These are phyloP conservation scores for Loriculus beryllinus DNA, from an alignment of 2,797 vertebrate genomes.

Conservation along the genomic window DNA sequence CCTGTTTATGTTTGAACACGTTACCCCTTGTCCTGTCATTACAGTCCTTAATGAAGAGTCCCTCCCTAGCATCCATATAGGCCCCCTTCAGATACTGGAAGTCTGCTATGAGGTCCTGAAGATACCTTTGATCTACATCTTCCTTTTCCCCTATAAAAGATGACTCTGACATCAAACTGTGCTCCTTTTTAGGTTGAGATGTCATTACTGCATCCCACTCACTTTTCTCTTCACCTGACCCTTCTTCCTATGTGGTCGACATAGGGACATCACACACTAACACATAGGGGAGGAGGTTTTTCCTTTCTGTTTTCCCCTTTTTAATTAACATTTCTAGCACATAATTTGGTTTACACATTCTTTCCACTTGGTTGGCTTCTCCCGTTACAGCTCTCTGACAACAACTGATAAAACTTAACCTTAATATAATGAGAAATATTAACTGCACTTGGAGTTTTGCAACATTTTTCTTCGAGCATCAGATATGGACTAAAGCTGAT, in stretches of 20 bases:
- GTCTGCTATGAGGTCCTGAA: no score
- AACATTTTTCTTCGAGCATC: background rate
- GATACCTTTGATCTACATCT: background rate
- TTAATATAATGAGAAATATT: background rate
- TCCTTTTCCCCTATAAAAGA: background rate
- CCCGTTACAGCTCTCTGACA: background rate
- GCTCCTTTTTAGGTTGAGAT: background rate
- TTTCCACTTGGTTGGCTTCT: background rate
- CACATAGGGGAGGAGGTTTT: background rate
- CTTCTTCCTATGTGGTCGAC: background rate
- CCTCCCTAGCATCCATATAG: no score
- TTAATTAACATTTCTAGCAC: background rate
- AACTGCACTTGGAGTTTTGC: background rate
- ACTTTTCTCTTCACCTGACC: background rate
- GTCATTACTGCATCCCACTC: background rate
- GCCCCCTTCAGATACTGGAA: no score
- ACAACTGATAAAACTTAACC: background rate
- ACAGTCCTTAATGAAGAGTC: no score
- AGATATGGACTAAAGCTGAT: background rate
- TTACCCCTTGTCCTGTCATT: no score
- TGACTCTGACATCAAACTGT: background rate
- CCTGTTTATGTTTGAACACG: no score
- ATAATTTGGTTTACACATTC: background rate
- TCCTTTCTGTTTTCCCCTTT: background rate
- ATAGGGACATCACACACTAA: background rate